These are phyloP conservation scores for Sitobion miscanthi DNA, from an alignment of 1,140 invertebrate genomes.

Conservation along the genomic window DNA sequence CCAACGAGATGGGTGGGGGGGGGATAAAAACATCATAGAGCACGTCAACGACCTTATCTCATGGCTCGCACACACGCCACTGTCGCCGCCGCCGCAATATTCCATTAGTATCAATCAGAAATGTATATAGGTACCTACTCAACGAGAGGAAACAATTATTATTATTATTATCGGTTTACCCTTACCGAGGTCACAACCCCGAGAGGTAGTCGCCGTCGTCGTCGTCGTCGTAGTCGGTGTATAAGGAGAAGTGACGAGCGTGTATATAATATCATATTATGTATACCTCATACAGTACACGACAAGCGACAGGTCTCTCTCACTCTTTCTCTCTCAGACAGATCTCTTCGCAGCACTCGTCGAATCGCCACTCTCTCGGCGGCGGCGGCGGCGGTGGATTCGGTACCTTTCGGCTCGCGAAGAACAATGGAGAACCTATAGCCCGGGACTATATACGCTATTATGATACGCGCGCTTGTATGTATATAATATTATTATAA, in stretches of 20 bases:
- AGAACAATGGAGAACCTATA: neutral
- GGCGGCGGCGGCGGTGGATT: neutral
- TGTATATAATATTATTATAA: neutral
- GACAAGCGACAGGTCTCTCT: neutral
- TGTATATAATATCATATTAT: neutral
- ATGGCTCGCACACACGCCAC: neutral
- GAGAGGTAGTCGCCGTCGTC: neutral
- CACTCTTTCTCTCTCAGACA: neutral
- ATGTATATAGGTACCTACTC: neutral
- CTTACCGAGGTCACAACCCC: constrained; percentile 36
- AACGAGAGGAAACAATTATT: neutral
- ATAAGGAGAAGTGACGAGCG: neutral
- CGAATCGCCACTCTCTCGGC: neutral
- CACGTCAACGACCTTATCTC: constrained; percentile 44
- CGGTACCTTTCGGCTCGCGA: neutral
- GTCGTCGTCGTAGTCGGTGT: neutral
- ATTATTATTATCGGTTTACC: constrained; percentile 19
- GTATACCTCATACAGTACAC: neutral
- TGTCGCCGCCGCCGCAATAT: neutral
- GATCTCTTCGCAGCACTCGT: too few relatives aligned
- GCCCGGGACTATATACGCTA: neutral
- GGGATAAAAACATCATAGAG: neutral
- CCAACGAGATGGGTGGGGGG: neutral
- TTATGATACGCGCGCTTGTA: neutral
- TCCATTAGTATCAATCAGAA: constrained; percentile 49